Conservation (phyloP, 2,888 invertebrate species). For the Hermodice carunculata region DNA sequence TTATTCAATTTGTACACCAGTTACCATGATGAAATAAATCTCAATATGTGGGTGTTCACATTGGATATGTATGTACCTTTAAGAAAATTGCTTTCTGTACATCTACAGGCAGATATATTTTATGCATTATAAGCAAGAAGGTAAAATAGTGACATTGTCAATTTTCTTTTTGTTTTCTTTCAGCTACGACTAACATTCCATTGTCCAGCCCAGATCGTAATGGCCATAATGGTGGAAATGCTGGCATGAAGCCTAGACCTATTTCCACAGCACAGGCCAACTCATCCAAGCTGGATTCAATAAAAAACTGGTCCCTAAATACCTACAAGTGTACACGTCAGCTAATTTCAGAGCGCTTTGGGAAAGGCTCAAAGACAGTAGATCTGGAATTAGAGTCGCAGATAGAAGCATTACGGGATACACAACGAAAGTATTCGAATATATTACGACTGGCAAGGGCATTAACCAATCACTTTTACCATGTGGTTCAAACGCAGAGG, state of each 20-base stretch:
- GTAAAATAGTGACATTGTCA: no score
- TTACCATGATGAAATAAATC: no score
- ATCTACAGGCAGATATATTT: no score
- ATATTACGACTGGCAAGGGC: slow-evolving; percentile 88
- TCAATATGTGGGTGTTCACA: no score
- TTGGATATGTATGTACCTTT: no score
- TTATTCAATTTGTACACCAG: no score
- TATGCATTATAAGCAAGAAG: no score
- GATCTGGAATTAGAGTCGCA: slow-evolving; percentile 89
- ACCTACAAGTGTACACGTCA: slow-evolving; percentile 99
- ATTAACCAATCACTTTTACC: slow-evolving; percentile 88
- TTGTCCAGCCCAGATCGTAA: slow-evolving; percentile 52
- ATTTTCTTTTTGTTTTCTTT: slow-evolving; percentile 15
- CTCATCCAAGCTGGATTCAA: slow-evolving; percentile 79
- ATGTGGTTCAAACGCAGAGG: slow-evolving; percentile 88
- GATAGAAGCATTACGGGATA: slow-evolving; percentile 92
- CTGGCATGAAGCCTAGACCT: not conserved
- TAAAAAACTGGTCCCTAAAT: slow-evolving; percentile 97
- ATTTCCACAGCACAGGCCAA: not conserved
- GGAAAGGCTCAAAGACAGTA: slow-evolving; percentile 75
- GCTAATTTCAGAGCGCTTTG: slow-evolving; percentile 94
- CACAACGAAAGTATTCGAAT: slow-evolving; percentile 86
- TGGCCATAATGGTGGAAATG: slow-evolving; percentile 31
- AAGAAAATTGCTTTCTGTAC: no score
- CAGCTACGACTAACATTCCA: slow-evolving; percentile 57